phyloP scores from a whole-genome alignment of 2,888 invertebrate species.

The Deladenus siricidicola region DNA sequence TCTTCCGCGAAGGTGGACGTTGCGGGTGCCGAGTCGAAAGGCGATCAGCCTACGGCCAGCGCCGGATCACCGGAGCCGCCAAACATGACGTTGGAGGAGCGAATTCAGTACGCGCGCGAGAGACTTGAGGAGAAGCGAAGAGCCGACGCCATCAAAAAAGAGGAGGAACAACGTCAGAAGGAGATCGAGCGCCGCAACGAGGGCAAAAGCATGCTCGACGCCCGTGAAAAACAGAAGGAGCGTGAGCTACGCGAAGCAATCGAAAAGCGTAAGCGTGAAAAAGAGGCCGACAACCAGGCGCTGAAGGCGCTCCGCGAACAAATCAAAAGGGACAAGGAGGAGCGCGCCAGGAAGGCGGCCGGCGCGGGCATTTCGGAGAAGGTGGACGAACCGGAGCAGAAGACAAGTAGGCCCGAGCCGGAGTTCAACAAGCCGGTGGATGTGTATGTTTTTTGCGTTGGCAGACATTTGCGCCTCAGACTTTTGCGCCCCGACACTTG shows the following conservation, averaged over 20 bases:
- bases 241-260: conserved; percentile 18
- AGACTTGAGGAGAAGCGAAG: conserved; percentile 18
- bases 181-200: conserved; percentile 18
- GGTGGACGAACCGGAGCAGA: neutral
- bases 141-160: conserved; percentile 18
- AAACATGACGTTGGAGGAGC: conserved; percentile 10
- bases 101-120: conserved; percentile 11
- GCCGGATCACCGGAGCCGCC: neutral
- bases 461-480: too few relatives aligned
- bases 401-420: neutral
- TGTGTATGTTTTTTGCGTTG: conserved; percentile 14
- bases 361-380: neutral
- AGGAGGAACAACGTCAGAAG: conserved; percentile 21
- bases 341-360: conserved; percentile 9
- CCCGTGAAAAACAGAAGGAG: conserved; percentile 20
- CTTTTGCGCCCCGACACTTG: too few relatives aligned
- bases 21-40: neutral
- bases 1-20: neutral
- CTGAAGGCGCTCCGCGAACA: conserved; percentile 22
- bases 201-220: conserved; percentile 19
- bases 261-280: conserved; percentile 18
- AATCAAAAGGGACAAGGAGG: conserved; percentile 23
- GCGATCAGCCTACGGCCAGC: neutral
- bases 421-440: conserved; percentile 15
- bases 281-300: conserved; percentile 14